These are phyloP conservation scores for Cephalotes varians DNA, from an alignment of 2,888 invertebrate genomes.

Conservation along the genomic window DNA sequence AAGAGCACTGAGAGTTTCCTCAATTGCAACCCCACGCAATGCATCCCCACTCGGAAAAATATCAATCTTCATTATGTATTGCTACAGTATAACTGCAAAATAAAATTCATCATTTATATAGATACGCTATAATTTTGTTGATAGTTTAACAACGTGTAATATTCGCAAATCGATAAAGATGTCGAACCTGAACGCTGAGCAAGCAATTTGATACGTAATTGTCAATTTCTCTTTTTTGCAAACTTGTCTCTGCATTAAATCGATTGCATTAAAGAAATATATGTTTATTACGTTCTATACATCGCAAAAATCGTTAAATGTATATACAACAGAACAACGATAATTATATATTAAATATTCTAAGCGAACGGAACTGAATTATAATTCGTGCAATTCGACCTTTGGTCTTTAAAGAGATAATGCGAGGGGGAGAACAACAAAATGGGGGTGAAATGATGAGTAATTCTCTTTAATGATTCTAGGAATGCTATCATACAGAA, in stretches of 20 bases:
- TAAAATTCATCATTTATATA: neutral
- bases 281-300: neutral
- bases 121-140: neutral
- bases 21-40: neutral
- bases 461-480: slow-evolving; percentile 7
- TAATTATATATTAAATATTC: neutral
- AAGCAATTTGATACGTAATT: neutral
- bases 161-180: neutral
- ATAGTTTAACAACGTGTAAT: neutral
- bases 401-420: neutral
- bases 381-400: neutral
- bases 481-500: neutral
- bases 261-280: neutral
- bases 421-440: neutral
- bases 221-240: neutral
- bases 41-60: neutral
- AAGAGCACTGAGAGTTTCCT: neutral
- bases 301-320: neutral
- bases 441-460: neutral
- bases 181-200: neutral
- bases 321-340: neutral
- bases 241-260: neutral
- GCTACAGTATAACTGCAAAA: neutral
- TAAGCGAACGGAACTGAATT: neutral
- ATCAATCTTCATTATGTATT: neutral